Percentiles rank a stretch among this genome's conserved stretches.
phyloP scores from a whole-genome alignment of 2,113 vertebrate species.

The Tetrax tetrax region DNA sequence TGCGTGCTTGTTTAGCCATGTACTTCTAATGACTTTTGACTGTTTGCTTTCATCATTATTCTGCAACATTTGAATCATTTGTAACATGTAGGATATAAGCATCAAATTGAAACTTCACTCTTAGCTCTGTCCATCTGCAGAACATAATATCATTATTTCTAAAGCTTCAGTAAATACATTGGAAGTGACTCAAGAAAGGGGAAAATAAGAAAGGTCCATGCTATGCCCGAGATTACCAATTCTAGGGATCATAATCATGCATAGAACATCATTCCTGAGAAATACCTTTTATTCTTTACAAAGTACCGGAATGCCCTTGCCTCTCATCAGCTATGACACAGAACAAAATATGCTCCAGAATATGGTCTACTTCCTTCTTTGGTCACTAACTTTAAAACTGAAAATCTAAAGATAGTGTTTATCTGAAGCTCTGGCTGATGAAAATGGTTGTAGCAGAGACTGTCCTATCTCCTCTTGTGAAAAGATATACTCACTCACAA shows the following conservation, averaged over 20 bases:
- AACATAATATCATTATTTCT: not conserved
- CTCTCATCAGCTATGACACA: not conserved
- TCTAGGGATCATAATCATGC: not conserved
- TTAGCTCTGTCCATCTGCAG: not conserved
- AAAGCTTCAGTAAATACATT: not conserved
- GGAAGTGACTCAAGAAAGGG: not conserved
- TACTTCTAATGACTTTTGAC: not conserved
- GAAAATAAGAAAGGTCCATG: not conserved
- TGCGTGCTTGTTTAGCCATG: not conserved
- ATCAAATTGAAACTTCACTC: not conserved
- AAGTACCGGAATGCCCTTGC: not conserved
- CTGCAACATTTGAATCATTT: not conserved
- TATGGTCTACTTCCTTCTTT: not conserved
- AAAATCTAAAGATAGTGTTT: too few species aligned
- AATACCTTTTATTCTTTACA: not conserved
- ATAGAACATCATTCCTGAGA: not conserved
- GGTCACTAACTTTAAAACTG: not conserved
- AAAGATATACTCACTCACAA: not conserved
- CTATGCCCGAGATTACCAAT: not conserved
- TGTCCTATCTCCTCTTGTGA: not conserved
- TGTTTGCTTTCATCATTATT: not conserved
- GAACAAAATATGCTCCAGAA: not conserved
- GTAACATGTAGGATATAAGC: not conserved
- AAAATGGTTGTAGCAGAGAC: not conserved
- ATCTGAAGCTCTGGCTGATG: not conserved